Evolutionary conservation across 1,140 invertebrate species (phyloP).

Genomic region (Semibalanus balanoides): DNA sequence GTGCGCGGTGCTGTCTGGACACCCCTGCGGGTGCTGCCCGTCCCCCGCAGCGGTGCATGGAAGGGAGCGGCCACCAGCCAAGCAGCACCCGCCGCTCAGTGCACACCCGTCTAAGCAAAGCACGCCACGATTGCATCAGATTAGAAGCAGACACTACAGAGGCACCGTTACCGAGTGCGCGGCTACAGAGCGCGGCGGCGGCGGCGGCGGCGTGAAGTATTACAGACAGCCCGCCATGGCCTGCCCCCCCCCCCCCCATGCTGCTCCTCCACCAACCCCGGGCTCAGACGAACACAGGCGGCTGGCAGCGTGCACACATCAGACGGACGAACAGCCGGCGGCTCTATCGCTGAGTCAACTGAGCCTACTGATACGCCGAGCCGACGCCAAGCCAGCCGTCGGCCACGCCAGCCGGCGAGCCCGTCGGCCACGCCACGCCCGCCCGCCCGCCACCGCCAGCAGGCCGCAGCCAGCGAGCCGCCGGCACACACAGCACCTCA

Average conservation of each 20-base stretch:
- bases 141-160: constrained; percentile 17
- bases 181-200: constrained; percentile 28
- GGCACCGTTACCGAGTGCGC: constrained; percentile 36
- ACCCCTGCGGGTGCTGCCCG: too few species aligned
- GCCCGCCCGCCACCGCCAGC: too few species aligned
- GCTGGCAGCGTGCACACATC: constrained; percentile 27
- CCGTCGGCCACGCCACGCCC: too few species aligned
- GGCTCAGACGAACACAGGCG: constrained; percentile 30
- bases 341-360: constrained; percentile 25
- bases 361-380: constrained; percentile 31
- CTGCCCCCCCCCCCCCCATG: constrained; percentile 40
- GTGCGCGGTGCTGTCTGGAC: too few species aligned
- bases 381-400: constrained; percentile 29
- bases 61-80: neutral
- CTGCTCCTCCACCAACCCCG: constrained; percentile 34
- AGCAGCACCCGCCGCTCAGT: neutral
- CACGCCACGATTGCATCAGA: neutral
- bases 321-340: constrained; percentile 19
- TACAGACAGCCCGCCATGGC: constrained; percentile 33
- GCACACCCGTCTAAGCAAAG: neutral
- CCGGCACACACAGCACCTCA: neutral
- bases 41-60: too few species aligned
- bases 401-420: too few species aligned
- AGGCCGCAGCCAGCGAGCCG: too few species aligned
- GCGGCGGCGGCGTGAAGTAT: constrained; percentile 33